Conservation (phyloP, 1,140 invertebrate genomes). For the Ceratoteleas bidentatus region DNA sequence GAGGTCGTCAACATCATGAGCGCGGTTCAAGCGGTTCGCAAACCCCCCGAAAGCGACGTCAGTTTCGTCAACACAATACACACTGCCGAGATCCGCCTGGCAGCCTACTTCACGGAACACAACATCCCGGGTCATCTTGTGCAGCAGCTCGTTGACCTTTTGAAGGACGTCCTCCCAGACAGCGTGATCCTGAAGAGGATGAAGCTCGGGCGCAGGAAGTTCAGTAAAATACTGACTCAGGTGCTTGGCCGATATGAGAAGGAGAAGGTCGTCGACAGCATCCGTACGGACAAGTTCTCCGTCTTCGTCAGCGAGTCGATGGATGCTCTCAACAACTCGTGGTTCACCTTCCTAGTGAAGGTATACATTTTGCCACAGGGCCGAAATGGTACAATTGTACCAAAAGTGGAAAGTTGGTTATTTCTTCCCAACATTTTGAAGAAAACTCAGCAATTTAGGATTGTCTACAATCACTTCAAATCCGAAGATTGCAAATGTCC, state of each 20-base stretch:
- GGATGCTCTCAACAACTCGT: slow-evolving; percentile 43
- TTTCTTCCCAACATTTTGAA: too few species aligned
- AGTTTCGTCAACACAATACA: slow-evolving; percentile 38
- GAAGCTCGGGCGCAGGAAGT: slow-evolving; percentile 45
- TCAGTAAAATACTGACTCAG: slow-evolving; percentile 54
- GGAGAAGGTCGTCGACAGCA: slow-evolving; percentile 52
- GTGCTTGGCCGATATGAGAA: slow-evolving; percentile 43
- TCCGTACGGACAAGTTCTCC: slow-evolving; percentile 44
- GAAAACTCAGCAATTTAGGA: too few species aligned
- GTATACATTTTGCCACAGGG: too few species aligned
- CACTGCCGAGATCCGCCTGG: slow-evolving; percentile 49
- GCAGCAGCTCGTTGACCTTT: slow-evolving; percentile 23
- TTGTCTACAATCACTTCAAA: too few species aligned
- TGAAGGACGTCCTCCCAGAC: slow-evolving; percentile 45
- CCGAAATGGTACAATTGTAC: too few species aligned
- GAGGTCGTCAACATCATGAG: neutral
- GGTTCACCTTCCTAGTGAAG: slow-evolving; percentile 43
- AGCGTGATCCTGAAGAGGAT: slow-evolving; percentile 51
- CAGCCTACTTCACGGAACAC: slow-evolving; percentile 49
- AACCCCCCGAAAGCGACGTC: slow-evolving; percentile 21
- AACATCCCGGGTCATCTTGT: slow-evolving; percentile 50
- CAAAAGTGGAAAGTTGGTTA: too few species aligned
- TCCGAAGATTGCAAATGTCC: too few species aligned
- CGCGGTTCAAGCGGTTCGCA: neutral
- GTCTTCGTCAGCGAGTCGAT: slow-evolving; percentile 48